Evolutionary conservation across 1,140 invertebrate species (phyloP).

Genomic region (Macrocentrus cingulum): DNA sequence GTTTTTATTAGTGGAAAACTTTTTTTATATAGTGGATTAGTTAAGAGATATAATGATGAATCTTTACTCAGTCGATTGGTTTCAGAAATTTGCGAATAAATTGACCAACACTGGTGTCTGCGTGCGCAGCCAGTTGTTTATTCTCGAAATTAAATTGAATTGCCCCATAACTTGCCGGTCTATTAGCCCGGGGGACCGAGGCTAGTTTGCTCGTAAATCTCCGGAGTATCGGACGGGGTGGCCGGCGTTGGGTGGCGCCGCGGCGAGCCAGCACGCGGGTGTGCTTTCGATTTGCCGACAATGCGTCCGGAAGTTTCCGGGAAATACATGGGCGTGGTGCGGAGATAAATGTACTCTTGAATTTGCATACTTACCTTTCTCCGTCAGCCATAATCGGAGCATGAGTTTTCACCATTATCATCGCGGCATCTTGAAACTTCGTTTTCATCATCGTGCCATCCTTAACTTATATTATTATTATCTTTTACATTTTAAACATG

Average conservation of each 20-base stretch:
- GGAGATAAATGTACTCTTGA: slow-evolving; percentile 53
- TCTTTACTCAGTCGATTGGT: not conserved
- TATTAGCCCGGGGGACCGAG: slow-evolving; percentile 50
- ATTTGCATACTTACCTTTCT: slow-evolving; percentile 52
- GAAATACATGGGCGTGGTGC: slow-evolving; percentile 54
- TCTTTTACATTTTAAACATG: too few species aligned
- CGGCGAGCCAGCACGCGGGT: slow-evolving; percentile 19
- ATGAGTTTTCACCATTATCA: slow-evolving; percentile 20
- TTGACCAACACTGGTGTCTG: slow-evolving; percentile 38
- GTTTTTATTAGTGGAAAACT: too few species aligned
- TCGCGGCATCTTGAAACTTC: slow-evolving; percentile 11
- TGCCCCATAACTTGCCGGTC: slow-evolving; percentile 53
- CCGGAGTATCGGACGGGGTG: slow-evolving; percentile 45
- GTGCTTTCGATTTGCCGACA: slow-evolving; percentile 50
- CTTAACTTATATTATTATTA: not conserved
- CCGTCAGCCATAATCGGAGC: slow-evolving; percentile 18
- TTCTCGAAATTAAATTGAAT: slow-evolving; percentile 57
- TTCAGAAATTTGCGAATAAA: slow-evolving; percentile 40
- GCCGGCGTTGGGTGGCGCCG: slow-evolving; percentile 29
- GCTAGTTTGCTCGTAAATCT: slow-evolving; percentile 55
- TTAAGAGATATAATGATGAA: not conserved
- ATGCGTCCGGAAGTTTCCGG: slow-evolving; percentile 50
- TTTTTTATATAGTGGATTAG: too few species aligned
- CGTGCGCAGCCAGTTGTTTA: slow-evolving; percentile 43
- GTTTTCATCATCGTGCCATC: slow-evolving; percentile 5